Conservation (phyloP, 2,113 vertebrate species). For the Murina feae region DNA sequence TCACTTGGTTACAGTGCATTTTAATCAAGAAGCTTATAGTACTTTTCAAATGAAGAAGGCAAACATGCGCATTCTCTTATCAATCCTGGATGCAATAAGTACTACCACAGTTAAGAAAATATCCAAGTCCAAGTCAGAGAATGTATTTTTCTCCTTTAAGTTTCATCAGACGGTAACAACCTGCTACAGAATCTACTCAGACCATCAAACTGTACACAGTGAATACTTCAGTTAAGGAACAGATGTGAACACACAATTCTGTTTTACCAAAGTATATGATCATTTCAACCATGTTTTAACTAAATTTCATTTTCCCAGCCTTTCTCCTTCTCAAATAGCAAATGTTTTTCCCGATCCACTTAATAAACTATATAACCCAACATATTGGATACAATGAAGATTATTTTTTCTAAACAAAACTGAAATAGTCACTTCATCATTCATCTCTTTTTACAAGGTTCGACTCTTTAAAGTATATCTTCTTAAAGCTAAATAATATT, state of each 20-base stretch:
- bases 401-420: conserved; percentile 30
- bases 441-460: neutral
- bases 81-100: neutral
- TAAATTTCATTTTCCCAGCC: neutral
- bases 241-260: conserved; percentile 45
- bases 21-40: neutral
- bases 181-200: neutral
- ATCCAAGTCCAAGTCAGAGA: neutral
- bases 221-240: conserved; percentile 14
- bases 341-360: conserved; percentile 12
- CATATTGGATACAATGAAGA: neutral
- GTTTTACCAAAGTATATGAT: conserved; percentile 29
- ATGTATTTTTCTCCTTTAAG: conserved; percentile 1
- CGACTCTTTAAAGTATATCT: neutral
- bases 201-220: neutral
- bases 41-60: conserved; percentile 11
- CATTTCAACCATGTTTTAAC: conserved; percentile 27
- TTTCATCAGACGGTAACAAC: neutral
- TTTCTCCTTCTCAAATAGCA: conserved; percentile 21
- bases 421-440: neutral
- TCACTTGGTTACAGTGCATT: neutral
- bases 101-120: neutral
- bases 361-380: conserved; percentile 23
- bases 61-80: neutral
- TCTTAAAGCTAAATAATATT: conserved; percentile 43